phyloP scores from a whole-genome alignment of 2,113 vertebrate species.

The Chlamydotis undulata region DNA sequence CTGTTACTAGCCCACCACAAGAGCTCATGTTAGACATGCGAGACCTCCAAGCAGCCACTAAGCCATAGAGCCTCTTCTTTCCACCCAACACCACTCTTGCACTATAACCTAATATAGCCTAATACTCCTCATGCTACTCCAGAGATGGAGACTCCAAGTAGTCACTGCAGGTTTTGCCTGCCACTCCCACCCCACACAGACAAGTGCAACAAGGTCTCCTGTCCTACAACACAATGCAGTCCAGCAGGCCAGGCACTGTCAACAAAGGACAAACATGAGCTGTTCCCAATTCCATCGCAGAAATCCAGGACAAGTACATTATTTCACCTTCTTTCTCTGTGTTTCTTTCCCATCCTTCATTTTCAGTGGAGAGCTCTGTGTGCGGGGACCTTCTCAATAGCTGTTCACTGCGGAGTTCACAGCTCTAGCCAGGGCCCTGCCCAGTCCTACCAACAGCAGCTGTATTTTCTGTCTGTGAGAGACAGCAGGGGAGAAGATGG shows the following conservation, averaged over 20 bases:
- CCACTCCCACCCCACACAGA: neutral
- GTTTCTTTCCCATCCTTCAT: neutral
- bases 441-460: neutral
- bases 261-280: neutral
- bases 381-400: neutral
- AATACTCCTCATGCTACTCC: neutral
- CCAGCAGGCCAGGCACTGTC: neutral
- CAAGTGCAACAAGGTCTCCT: neutral
- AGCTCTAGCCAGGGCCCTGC: neutral
- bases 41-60: neutral
- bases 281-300: neutral
- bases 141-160: neutral
- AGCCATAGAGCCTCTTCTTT: neutral
- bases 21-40: neutral
- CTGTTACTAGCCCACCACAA: neutral
- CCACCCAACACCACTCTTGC: neutral
- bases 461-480: neutral
- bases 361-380: neutral
- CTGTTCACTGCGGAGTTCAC: neutral
- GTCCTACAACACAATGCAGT: rapidly evolving
- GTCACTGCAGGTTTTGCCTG: neutral
- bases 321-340: neutral
- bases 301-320: neutral
- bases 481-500: neutral
- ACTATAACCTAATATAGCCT: neutral